Percentiles rank a stretch among this genome's conserved stretches.
Conservation (phyloP, 2,797 vertebrate species). For the Alcedo atthis region DNA sequence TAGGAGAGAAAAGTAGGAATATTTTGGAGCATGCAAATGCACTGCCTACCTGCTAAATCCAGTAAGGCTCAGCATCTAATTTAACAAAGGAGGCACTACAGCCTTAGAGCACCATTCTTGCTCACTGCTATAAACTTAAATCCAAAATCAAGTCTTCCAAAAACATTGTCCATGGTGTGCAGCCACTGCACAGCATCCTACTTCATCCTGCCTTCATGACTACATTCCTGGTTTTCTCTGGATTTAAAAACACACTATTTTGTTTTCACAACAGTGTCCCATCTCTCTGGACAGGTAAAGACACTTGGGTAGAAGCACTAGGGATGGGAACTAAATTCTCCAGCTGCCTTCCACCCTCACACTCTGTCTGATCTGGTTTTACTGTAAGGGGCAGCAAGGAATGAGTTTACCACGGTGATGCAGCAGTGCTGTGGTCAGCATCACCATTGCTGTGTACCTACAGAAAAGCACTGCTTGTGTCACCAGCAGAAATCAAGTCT, state of each 20-base stretch:
- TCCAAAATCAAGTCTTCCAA: neutral
- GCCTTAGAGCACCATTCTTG: neutral
- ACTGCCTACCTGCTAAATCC: neutral
- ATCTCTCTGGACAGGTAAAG: neutral
- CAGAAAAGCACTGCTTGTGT: neutral
- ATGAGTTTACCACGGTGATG: neutral
- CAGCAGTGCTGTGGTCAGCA: neutral
- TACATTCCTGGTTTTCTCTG: neutral
- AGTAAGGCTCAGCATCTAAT: neutral
- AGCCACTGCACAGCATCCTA: too few species aligned
- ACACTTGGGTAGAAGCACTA: neutral
- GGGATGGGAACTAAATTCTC: neutral
- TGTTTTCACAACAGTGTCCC: neutral
- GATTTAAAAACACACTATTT: neutral
- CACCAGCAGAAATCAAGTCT: neutral
- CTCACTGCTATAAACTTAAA: neutral
- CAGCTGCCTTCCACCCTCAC: neutral
- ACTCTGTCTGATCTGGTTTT: neutral
- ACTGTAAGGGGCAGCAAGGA: neutral
- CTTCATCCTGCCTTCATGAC: neutral
- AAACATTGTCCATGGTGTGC: neutral
- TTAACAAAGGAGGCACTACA: neutral
- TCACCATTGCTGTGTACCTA: neutral
- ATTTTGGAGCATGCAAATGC: neutral
- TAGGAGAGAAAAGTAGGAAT: neutral